phyloP scores from a whole-genome alignment of 2,797 vertebrate genomes.

The Amphiprion clarkii region DNA sequence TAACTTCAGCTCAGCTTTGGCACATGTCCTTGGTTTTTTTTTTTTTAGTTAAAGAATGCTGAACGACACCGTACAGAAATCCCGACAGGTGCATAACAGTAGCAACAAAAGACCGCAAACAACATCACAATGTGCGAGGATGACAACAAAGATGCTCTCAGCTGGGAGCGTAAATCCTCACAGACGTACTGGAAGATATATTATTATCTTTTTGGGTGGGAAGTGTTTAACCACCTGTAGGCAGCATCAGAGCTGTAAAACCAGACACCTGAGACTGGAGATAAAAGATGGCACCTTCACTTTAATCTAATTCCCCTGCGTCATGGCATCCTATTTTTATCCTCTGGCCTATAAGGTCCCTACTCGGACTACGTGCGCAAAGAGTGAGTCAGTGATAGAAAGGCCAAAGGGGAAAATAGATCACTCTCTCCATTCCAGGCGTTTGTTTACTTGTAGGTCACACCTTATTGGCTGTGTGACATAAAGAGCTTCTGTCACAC shows the following conservation, averaged over 20 bases:
- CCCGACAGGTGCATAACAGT: constrained; percentile 36
- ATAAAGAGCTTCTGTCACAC: background rate
- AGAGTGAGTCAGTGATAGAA: constrained; percentile 63
- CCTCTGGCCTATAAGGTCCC: constrained; percentile 67
- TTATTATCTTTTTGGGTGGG: constrained; percentile 19
- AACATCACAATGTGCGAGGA: background rate
- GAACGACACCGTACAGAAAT: background rate
- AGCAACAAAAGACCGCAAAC: constrained; percentile 15
- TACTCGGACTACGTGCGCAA: constrained; percentile 32
- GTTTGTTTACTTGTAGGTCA: constrained; percentile 24
- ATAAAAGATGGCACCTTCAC: constrained; percentile 75
- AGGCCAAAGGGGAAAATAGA: constrained; percentile 49
- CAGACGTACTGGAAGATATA: background rate
- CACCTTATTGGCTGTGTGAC: background rate
- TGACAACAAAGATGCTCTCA: background rate
- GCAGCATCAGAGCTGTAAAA: constrained; percentile 40
- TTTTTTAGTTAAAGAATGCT: constrained; percentile 10
- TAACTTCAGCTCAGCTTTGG: constrained; percentile 8
- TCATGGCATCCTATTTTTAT: constrained; percentile 79
- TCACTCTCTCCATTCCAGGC: background rate
- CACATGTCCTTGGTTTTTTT: background rate
- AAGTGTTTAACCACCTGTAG: constrained; percentile 63
- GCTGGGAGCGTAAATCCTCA: constrained; percentile 11
- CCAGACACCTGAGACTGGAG: constrained; percentile 51
- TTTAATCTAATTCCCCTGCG: constrained; percentile 79